phyloP scores from a whole-genome alignment of 1,140 invertebrate genomes.

The Heterodera schachtii region DNA sequence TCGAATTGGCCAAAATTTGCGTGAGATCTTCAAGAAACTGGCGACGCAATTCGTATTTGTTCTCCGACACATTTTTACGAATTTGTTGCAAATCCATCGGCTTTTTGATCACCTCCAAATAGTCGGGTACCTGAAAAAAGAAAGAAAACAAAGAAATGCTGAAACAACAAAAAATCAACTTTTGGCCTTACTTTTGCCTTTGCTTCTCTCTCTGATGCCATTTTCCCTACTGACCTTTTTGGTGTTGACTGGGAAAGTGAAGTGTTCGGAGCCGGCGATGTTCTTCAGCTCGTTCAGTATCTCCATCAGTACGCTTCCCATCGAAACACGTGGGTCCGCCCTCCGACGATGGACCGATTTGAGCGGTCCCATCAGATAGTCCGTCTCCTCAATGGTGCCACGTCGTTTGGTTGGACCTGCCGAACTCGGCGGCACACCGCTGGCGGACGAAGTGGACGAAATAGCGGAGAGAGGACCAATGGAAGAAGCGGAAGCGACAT shows the following conservation, averaged over 20 bases:
- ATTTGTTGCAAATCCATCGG: conserved; percentile 98
- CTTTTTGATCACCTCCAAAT: conserved; percentile 84
- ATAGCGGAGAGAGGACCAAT: conserved; percentile 25
- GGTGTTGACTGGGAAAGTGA: conserved; percentile 88
- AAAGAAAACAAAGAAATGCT: not conserved
- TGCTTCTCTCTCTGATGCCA: too few species aligned
- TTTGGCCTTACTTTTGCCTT: not conserved
- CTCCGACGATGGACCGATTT: conserved; percentile 84
- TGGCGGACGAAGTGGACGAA: conserved; percentile 22
- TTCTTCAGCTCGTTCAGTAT: conserved; percentile 91
- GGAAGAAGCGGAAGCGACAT: not conserved
- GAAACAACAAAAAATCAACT: too few species aligned
- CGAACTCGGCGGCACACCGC: conserved; percentile 17
- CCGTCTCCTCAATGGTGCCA: conserved; percentile 70
- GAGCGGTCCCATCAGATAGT: conserved; percentile 71
- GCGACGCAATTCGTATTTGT: conserved; percentile 88
- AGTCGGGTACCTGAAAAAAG: conserved; percentile 67
- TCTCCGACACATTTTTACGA: conserved; percentile 83
- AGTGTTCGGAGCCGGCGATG: conserved; percentile 86
- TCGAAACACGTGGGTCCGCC: conserved; percentile 91
- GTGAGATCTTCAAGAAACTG: conserved; percentile 79
- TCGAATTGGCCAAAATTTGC: conserved; percentile 91
- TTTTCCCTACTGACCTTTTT: conserved; percentile 72
- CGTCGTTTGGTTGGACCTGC: conserved; percentile 39
- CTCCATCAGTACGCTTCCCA: conserved; percentile 86